Percentiles rank a stretch among this genome's conserved stretches.
These are phyloP conservation scores for Dinothrombium tinctorium DNA, from an alignment of 1,140 invertebrate genomes.

Conservation along the genomic window DNA sequence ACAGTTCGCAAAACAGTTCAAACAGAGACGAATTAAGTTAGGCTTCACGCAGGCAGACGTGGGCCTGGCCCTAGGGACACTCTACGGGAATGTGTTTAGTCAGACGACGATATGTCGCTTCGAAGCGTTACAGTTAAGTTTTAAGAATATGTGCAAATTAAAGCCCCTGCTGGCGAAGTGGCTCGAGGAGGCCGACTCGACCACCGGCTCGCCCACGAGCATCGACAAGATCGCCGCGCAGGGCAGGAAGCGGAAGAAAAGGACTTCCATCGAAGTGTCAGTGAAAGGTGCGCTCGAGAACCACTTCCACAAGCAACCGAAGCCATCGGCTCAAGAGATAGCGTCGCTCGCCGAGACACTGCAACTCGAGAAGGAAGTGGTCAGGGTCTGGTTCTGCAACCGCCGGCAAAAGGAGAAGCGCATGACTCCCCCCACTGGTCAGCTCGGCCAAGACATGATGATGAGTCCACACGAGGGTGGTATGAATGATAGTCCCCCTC, in stretches of 20 bases:
- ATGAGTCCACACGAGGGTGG: slow-evolving; percentile 5
- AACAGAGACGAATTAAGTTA: slow-evolving; percentile 92
- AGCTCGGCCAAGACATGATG: slow-evolving; percentile 32
- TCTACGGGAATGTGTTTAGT: slow-evolving; percentile 98
- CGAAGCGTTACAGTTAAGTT: slow-evolving; percentile 93
- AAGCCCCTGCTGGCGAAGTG: slow-evolving; percentile 96
- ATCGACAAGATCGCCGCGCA: slow-evolving; percentile 96
- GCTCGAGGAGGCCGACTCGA: slow-evolving; percentile 95
- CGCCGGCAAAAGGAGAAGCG: slow-evolving; percentile 72
- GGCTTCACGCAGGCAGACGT: slow-evolving; percentile 97
- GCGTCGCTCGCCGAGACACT: slow-evolving; percentile 70
- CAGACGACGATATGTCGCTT: slow-evolving; percentile 99
- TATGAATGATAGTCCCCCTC: slow-evolving; percentile 4
- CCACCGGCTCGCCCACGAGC: slow-evolving; percentile 83
- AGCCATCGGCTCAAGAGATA: slow-evolving; percentile 96
- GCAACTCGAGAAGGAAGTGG: slow-evolving; percentile 88
- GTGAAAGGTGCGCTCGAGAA: slow-evolving; percentile 93
- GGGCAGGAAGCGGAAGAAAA: slow-evolving; percentile 92
- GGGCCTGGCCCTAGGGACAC: slow-evolving; percentile 81
- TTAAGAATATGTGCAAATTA: slow-evolving; percentile 99
- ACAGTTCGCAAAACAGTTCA: slow-evolving; percentile 98
- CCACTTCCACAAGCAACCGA: slow-evolving; percentile 98
- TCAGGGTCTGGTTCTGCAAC: slow-evolving; percentile 91
- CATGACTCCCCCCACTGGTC: slow-evolving; percentile 47
- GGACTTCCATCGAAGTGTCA: slow-evolving; percentile 95